Evolutionary conservation across 2,113 vertebrate genomes (phyloP).

Genomic region (Ramphastos sulfuratus): DNA sequence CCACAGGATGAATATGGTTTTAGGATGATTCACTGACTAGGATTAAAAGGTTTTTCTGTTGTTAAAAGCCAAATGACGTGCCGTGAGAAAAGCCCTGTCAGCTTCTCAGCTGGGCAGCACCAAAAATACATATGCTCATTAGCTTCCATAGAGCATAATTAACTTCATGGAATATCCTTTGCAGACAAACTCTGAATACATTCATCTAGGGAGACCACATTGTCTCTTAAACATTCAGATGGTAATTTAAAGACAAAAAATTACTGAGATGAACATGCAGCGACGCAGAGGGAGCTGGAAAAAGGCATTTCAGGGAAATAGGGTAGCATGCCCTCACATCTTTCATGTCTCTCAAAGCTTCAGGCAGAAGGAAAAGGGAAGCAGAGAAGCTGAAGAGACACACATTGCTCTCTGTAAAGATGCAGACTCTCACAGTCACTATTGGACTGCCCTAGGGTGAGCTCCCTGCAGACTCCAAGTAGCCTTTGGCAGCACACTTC

Average conservation of each 20-base stretch:
- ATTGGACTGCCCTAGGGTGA: not conserved
- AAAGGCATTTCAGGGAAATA: not conserved
- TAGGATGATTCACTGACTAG: not conserved
- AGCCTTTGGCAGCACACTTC: not conserved
- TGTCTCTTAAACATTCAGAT: not conserved
- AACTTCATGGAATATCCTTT: not conserved
- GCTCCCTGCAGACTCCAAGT: not conserved
- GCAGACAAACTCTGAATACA: not conserved
- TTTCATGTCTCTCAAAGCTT: not conserved
- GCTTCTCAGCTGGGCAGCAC: conserved; percentile 7
- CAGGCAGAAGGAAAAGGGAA: not conserved
- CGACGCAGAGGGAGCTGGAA: not conserved
- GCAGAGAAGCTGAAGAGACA: not conserved
- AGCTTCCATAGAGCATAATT: not conserved
- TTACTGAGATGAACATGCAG: not conserved
- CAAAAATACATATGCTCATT: conserved; percentile 5
- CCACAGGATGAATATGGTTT: not conserved
- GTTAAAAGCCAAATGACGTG: not conserved
- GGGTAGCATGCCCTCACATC: not conserved
- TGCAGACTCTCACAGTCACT: not conserved
- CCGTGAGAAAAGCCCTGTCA: not conserved
- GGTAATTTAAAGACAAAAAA: not conserved
- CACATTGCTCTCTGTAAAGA: not conserved
- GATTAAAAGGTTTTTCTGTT: not conserved
- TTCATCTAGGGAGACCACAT: not conserved